Evolutionary conservation across 2,888 invertebrate genomes (phyloP), one percentile per base, ranked within the genome.

Genomic region (Gisinianus flammeolus): DNA sequence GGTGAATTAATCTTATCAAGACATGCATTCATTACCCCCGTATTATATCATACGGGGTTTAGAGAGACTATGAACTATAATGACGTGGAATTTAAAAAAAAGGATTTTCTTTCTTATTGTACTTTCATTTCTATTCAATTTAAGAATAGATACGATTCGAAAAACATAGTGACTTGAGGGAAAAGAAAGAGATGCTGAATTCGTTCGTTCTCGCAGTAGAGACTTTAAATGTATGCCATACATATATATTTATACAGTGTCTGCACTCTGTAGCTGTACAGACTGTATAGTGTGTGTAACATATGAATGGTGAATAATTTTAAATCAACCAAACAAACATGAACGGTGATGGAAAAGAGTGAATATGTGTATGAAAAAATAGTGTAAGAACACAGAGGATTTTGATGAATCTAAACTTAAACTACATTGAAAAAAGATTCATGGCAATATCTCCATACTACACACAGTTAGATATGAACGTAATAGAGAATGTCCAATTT

Each of bases 1-100:
- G 62, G 62, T 62, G 26, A 28, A 62, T 62, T 62, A 62, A 62
- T 62, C 28, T 26, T 62, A 62, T 62, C 28, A 62, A 62, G 56
- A 62, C 4, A 62, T 62, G 10, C 62, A 62, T 24, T 26, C 62
- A 62, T 22, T 62, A 3, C 54, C 5, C 16, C 19, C 54, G 19
- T 16, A 62, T 62, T 62, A 22, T 12, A 8, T 28, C 62, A 62
- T 58, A 2, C 56, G 44, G 44, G 19, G 19, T 4, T 19, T 44
- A 19, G 44, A 44, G 19, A 44, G 12, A 44, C 44, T 16, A 19
- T 44, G 12, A 44, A 44, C 44, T 16, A 19, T 44, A 16, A 44
- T 44, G 6, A 44, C 44, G 19, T 44, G 44, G 19, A 44, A 44
- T 44, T 16, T 6, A 4, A 44, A 44, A 1, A 4, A 44, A 4